Evolutionary conservation across 2,113 vertebrate genomes (phyloP), one percentile per base, ranked within the genome.

Genomic region (Zootoca vivipara): DNA sequence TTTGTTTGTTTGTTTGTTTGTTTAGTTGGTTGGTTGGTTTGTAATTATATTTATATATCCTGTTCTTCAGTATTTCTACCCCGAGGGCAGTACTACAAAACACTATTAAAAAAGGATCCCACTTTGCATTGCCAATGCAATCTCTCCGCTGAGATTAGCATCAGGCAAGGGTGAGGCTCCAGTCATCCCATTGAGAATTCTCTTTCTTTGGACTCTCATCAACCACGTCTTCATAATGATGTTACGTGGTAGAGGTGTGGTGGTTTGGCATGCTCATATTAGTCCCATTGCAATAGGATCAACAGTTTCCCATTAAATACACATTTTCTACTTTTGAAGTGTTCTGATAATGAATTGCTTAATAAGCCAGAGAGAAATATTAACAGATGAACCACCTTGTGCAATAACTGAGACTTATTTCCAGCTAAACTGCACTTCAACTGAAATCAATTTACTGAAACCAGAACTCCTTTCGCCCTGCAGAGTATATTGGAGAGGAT

Each of bases 391-490:
- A 64, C 70, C 88, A 91, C 90, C 73, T 90, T 91, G 83, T 83
- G 82, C 89, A 87, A 88, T 83, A 91, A 89, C 1, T 0, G 16
- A 92, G 88, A 82, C 85, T 88, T 91, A 86, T 87, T 93, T 93
- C 86, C 90, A 90, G 72, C 86, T 91, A 80, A 93, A 91, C 69
- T 78, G 84, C 10, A 64, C 89, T 90, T 92, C 65, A 86, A 52
- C 85, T 93, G 85, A 87, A 94, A 95, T 89, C 94, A 95, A 86
- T 94, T 94, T 93, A 93, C 89, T 84, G 89, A 93, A 93, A 94
- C 89, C 92, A 89, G 88, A 91, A 95, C 92, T 89, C 82, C 83
- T 87, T 91, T 94, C 62, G 85, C 73, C 86, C 83, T 24, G 77
- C 5, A 74, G 90, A 94, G 86, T 85, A 89, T 84, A 93, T 87